Evolutionary conservation across 1,140 invertebrate genomes (phyloP).

Genomic region (Microplitis demolitor): DNA sequence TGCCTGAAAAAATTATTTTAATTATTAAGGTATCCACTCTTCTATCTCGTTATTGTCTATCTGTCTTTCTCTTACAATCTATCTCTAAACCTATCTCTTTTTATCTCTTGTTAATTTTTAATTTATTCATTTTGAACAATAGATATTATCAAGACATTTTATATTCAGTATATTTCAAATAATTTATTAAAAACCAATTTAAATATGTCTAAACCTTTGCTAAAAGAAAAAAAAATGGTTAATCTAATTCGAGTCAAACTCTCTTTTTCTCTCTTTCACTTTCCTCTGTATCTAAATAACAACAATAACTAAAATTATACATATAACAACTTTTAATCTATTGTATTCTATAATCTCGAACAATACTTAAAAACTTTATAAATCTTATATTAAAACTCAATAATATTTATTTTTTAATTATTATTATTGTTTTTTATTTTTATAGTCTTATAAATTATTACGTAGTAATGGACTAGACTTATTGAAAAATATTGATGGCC

Average conservation of each 20-base stretch:
- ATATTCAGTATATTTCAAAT: not conserved
- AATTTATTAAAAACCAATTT: no score
- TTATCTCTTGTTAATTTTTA: not conserved
- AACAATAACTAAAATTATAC: not conserved
- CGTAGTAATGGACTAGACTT: constrained; percentile 24
- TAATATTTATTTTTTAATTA: no score
- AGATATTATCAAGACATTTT: not conserved
- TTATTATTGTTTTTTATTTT: no score
- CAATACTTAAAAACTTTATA: no score
- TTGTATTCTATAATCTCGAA: not conserved
- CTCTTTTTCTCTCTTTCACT: constrained; percentile 4
- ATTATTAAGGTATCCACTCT: constrained; percentile 29
- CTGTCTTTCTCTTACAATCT: not conserved
- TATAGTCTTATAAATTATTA: not conserved
- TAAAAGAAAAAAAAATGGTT: no score
- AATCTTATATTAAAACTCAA: no score
- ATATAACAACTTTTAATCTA: not conserved
- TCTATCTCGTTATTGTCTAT: constrained; percentile 1
- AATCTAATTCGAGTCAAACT: constrained; percentile 2
- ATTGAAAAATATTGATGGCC: constrained; percentile 29
- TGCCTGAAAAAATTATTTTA: constrained; percentile 47
- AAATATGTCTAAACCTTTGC: no score
- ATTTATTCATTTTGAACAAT: not conserved
- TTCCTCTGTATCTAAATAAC: not conserved
- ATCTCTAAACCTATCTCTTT: no score